Percentiles rank a stretch among this genome's conserved stretches.
Conservation (phyloP, 2,888 invertebrate genomes). For the Drosophila fulvimacula region DNA sequence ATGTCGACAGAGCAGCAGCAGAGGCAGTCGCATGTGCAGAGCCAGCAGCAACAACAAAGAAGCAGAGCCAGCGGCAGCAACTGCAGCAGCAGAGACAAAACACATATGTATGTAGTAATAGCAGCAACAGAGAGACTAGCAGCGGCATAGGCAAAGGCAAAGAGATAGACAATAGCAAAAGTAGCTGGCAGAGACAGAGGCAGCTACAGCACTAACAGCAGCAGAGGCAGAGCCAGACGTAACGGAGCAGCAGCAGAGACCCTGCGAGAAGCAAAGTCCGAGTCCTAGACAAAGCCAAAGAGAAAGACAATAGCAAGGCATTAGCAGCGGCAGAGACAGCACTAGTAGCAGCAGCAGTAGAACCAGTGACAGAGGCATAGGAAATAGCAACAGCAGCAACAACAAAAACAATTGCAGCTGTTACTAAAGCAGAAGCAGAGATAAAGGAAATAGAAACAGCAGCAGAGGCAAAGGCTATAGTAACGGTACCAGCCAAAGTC, state of each 20-base stretch:
- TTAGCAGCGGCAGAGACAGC: neutral
- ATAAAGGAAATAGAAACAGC: conserved; percentile 5
- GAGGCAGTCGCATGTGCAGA: neutral
- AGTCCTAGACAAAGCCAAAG: neutral
- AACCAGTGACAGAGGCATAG: neutral
- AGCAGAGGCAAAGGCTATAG: conserved; percentile 7
- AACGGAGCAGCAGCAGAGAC: neutral
- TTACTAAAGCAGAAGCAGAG: neutral
- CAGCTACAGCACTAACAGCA: neutral
- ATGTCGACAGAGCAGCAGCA: conserved; percentile 38
- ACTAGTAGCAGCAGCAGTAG: neutral
- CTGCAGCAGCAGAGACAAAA: neutral
- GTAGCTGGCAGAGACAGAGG: neutral
- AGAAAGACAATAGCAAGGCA: conserved; percentile 5
- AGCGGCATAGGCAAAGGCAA: neutral
- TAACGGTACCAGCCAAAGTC: conserved; percentile 1
- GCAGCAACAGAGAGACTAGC: neutral
- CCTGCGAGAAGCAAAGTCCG: neutral
- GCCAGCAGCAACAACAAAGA: too few species aligned
- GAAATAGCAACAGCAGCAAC: neutral
- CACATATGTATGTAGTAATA: neutral
- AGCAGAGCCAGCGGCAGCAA: neutral
- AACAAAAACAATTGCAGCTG: neutral
- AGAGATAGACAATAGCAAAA: neutral
- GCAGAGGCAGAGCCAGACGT: neutral